Conservation (phyloP, 2,888 invertebrate species). For the Aphodius granarius region DNA sequence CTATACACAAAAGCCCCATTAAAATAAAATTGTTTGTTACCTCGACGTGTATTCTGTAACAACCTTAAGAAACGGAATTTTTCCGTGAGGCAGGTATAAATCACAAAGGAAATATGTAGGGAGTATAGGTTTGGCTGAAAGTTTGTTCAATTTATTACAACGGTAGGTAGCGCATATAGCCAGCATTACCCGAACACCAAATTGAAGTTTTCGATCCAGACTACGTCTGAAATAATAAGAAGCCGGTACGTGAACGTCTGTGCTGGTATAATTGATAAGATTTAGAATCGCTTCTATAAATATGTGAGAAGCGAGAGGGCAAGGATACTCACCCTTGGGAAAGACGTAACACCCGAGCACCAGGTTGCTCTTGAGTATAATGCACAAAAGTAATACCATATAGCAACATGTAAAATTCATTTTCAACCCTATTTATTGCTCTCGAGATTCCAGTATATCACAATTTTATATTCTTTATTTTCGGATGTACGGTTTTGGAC, state of each 20-base stretch:
- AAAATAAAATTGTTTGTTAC: neutral
- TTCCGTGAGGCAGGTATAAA: neutral
- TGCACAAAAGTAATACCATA: constrained; percentile 31
- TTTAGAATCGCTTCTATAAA: neutral
- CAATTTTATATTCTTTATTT: too few species aligned
- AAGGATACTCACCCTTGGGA: constrained; percentile 55
- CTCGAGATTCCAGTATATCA: neutral
- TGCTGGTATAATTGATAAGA: neutral
- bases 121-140: neutral
- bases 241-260: neutral
- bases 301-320: neutral
- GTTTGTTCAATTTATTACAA: neutral
- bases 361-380: constrained; percentile 20
- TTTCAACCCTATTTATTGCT: constrained; percentile 3
- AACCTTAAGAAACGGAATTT: neutral
- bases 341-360: constrained; percentile 58
- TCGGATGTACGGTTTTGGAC: too few species aligned
- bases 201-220: neutral
- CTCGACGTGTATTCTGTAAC: too few species aligned
- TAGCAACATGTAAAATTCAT: constrained; percentile 32
- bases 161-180: neutral
- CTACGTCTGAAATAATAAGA: neutral
- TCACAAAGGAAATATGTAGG: neutral
- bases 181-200: neutral
- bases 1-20: neutral